A percentile compares a stretch with the other conserved stretches of the same genome.
Evolutionary conservation across 2,888 invertebrate genomes (phyloP).

Genomic region (Dryobotodes eremita): DNA sequence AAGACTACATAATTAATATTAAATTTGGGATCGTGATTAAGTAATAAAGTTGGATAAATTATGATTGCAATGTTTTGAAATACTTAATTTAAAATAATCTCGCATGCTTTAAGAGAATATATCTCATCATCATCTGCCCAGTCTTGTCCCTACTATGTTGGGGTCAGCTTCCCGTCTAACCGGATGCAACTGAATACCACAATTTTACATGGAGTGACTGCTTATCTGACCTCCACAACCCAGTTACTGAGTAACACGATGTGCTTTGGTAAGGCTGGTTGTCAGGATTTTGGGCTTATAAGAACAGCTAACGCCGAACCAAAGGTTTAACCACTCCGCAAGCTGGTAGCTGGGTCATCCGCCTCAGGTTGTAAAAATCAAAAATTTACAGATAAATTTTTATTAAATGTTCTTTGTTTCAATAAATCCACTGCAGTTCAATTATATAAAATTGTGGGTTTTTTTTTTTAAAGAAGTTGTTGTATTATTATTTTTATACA

Average conservation of each 20-base stretch:
- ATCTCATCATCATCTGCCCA: background rate
- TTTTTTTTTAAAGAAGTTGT: too few species aligned
- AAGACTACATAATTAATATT: constrained; percentile 35
- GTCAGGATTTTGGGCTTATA: background rate
- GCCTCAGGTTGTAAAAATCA: background rate
- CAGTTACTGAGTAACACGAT: background rate
- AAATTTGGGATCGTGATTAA: constrained; percentile 41
- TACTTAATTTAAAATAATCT: background rate
- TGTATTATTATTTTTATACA: background rate
- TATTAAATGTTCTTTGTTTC: background rate
- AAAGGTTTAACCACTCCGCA: background rate
- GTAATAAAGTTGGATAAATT: constrained; percentile 5
- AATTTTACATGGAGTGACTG: too few species aligned
- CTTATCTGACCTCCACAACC: background rate
- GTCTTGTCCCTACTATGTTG: background rate
- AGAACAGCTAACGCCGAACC: background rate
- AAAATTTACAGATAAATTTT: background rate
- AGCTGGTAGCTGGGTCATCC: background rate
- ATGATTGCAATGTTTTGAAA: constrained; percentile 36
- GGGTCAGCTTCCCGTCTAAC: background rate
- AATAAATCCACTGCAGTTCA: background rate
- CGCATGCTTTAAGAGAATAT: background rate
- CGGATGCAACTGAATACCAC: background rate
- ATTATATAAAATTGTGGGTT: background rate
- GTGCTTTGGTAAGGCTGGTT: background rate